Percentiles rank a stretch among this genome's conserved stretches.
phyloP scores from a whole-genome alignment of 2,113 vertebrate species.

The Galbula dea region DNA sequence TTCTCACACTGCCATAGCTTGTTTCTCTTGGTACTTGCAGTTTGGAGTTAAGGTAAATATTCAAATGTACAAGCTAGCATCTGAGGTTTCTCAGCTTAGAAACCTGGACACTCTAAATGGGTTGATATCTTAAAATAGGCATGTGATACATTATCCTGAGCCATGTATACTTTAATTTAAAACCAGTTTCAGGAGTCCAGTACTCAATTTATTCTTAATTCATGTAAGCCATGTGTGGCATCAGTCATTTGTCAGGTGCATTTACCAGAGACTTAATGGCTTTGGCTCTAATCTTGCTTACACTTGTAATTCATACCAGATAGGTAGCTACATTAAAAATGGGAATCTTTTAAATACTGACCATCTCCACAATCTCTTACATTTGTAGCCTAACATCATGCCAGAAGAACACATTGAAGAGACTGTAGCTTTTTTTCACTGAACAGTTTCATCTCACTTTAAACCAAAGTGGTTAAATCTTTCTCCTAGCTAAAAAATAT shows the following conservation, averaged over 20 bases:
- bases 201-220: neutral
- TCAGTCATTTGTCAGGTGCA: neutral
- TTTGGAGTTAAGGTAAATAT: neutral
- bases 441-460: neutral
- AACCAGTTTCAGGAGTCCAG: neutral
- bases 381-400: neutral
- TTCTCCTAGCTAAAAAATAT: neutral
- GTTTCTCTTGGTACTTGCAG: neutral
- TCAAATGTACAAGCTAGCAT: neutral
- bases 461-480: neutral
- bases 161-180: neutral
- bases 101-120: neutral
- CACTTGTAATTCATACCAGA: neutral
- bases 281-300: neutral
- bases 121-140: neutral
- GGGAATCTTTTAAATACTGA: neutral
- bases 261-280: neutral
- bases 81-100: neutral
- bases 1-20: neutral
- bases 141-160: neutral
- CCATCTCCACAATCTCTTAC: neutral
- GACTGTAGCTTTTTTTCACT: neutral
- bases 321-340: neutral
- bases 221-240: neutral
- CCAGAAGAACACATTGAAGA: neutral